These are phyloP conservation scores for Cheilosia vulpina DNA, from an alignment of 2,888 invertebrate genomes.

Conservation along the genomic window DNA sequence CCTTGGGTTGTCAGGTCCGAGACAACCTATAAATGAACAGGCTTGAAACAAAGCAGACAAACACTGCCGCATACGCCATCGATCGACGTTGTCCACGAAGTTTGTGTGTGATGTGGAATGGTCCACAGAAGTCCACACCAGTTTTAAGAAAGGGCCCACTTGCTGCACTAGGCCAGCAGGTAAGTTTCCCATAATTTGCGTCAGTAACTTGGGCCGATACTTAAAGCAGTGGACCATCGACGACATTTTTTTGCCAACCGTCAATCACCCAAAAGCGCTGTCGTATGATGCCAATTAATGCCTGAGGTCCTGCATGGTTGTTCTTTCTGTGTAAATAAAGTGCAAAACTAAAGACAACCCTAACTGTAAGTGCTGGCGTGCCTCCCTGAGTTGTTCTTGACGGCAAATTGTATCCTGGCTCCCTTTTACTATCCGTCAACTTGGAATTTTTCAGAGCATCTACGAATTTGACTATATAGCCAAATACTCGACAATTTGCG, in stretches of 20 bases:
- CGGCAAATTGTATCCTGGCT: background rate
- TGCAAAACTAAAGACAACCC: background rate
- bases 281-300: slow-evolving; percentile 11
- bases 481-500: background rate
- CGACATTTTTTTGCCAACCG: background rate
- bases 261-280: slow-evolving; percentile 36
- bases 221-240: slow-evolving; percentile 16
- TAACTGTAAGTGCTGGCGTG: background rate
- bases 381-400: background rate
- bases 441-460: too few relatives aligned
- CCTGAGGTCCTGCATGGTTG: slow-evolving; percentile 29
- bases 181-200: slow-evolving; percentile 27
- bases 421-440: background rate
- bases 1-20: too few relatives aligned
- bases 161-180: slow-evolving; percentile 10
- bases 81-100: background rate
- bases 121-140: slow-evolving; percentile 47
- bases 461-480: background rate
- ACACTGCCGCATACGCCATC: background rate
- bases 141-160: slow-evolving; percentile 11
- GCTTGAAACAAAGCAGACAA: background rate
- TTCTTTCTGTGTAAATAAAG: slow-evolving; percentile 21
- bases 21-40: background rate
- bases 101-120: background rate
- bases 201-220: too few relatives aligned